Evolutionary conservation across 2,113 vertebrate species (phyloP), one percentile per base, ranked within the genome.

Genomic region (Salminus brasiliensis): DNA sequence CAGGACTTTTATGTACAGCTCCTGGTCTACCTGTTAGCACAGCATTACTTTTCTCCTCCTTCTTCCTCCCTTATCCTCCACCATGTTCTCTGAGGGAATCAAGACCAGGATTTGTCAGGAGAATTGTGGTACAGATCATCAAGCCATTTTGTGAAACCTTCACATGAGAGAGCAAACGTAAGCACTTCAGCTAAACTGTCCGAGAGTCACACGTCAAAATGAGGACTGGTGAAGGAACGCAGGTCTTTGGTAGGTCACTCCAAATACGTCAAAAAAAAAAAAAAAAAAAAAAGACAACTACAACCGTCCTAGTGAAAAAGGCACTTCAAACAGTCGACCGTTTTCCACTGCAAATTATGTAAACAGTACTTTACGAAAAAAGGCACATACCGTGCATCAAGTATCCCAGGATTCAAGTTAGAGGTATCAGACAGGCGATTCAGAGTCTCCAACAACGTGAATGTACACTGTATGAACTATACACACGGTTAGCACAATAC

Each of bases 321-420:
- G 85, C 85, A 86, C 85, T 84, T 81, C 76, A 79, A 80, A 74
- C 76, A 70, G 41, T 77, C 71, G 39, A 72, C 47, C 53, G 66
- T 79, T 52, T 74, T 74, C 72, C 77, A 79, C 69, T 78, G 76
- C 60, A 80, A 82, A 73, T 69, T 62, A 70, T 81, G 82, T 86
- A 84, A 86, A 86, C 83, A 75, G 53, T 76, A 78, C 69, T 70
- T 52, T 52, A 74, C 49, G 23, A 55, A 59, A 76, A 78, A 86
- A 86, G 85, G 85, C 85, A 86, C 85, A 65, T 47, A 68, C 30
- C 80, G 73, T 86, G 85, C 85, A 84, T 86, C 85, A 86, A 86
- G 85, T 86, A 86, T 82, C 69, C 63, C 85, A 86, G 85, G 85
- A 84, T 74, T 85, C 49, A 76, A 82, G 66, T 76, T 75, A 5